These are phyloP conservation scores for Saguinus oedipus DNA, from an alignment of 2,797 vertebrate genomes.

Conservation along the genomic window DNA sequence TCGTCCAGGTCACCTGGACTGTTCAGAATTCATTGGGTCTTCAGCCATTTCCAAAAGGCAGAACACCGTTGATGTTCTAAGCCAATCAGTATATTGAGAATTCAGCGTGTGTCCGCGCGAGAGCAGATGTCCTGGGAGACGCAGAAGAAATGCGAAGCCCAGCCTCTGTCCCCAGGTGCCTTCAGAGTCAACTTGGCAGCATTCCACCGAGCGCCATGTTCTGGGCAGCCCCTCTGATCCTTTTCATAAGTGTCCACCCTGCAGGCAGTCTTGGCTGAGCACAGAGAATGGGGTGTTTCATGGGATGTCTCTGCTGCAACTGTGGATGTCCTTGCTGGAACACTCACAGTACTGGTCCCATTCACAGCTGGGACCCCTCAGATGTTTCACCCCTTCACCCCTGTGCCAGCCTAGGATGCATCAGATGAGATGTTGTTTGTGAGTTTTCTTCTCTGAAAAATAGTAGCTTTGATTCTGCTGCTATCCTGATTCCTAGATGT, in stretches of 20 bases:
- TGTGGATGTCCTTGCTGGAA: background rate
- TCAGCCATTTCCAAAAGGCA: background rate
- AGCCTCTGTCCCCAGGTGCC: background rate
- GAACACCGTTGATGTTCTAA: background rate
- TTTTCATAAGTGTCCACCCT: background rate
- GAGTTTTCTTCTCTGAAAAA: background rate
- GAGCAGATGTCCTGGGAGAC: background rate
- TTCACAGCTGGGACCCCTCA: background rate
- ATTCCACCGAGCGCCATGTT: background rate
- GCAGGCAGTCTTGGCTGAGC: background rate
- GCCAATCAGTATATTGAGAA: background rate
- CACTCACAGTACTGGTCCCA: background rate
- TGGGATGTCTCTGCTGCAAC: background rate
- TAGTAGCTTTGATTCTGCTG: background rate
- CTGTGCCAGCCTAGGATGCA: rapidly evolving
- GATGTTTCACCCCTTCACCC: rapidly evolving
- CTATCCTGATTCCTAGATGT: background rate
- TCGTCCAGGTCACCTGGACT: background rate
- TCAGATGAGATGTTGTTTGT: background rate
- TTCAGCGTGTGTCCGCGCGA: background rate
- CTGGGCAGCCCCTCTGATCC: background rate
- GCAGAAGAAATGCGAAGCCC: background rate
- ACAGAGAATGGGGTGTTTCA: background rate
- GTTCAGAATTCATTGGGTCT: background rate
- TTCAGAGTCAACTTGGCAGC: background rate